These are phyloP conservation scores for Phyllostomus discolor DNA, from an alignment of 2,113 vertebrate species.

Conservation along the genomic window DNA sequence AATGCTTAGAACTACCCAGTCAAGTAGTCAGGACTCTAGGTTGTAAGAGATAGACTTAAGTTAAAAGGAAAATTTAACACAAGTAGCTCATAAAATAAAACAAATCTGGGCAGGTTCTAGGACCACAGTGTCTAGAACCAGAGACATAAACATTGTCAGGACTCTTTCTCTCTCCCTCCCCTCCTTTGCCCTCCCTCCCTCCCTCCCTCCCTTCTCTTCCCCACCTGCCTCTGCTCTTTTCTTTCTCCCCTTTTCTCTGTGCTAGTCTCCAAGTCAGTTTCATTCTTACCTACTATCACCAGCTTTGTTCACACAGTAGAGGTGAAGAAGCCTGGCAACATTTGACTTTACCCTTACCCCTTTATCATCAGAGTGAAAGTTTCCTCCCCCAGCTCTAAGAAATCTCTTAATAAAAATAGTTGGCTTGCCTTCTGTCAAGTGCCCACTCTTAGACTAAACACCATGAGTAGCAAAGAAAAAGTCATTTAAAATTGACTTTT, in stretches of 20 bases:
- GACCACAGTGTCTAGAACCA: neutral
- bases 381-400: neutral
- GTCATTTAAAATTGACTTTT: neutral
- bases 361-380: neutral
- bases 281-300: neutral
- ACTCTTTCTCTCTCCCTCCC: neutral
- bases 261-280: neutral
- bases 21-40: neutral
- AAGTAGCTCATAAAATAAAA: neutral
- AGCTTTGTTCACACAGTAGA: neutral
- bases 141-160: too few relatives aligned
- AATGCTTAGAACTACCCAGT: neutral
- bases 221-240: neutral
- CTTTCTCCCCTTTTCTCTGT: neutral
- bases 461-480: neutral
- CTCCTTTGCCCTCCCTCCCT: accelerated
- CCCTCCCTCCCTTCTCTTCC: too few relatives aligned
- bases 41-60: neutral
- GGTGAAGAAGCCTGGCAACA: neutral
- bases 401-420: neutral
- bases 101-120: neutral
- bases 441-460: neutral
- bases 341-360: neutral
- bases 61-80: neutral
- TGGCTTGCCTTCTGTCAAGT: neutral